Conservation (phyloP, 2,888 invertebrate genomes). For the Epinotia bilunana region DNA sequence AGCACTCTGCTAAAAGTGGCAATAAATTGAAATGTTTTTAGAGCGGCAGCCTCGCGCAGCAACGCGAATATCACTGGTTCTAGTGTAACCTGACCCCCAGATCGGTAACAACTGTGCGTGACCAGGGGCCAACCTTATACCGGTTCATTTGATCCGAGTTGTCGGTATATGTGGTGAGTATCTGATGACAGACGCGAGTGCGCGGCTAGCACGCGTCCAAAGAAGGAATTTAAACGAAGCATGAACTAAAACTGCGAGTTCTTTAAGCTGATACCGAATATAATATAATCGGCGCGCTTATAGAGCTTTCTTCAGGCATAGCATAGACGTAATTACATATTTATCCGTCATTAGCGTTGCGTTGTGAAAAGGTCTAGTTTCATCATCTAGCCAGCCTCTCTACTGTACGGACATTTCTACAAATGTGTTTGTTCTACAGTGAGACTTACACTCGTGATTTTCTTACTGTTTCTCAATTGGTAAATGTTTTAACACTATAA, state of each 20-base stretch:
- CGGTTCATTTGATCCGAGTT: neutral
- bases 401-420: neutral
- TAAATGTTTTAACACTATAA: too few relatives aligned
- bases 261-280: neutral
- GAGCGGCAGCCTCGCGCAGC: constrained; percentile 6
- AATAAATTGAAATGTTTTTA: constrained; percentile 31
- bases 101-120: neutral
- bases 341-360: neutral
- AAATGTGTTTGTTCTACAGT: too few relatives aligned
- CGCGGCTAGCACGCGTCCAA: constrained; percentile 1
- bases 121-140: neutral
- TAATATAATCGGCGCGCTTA: neutral
- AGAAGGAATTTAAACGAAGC: neutral
- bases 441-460: too few relatives aligned
- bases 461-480: too few relatives aligned
- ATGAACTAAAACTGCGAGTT: neutral
- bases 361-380: neutral
- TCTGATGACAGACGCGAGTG: neutral
- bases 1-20: constrained; percentile 19
- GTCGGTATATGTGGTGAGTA: neutral
- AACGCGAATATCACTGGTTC: neutral
- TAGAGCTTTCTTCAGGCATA: neutral
- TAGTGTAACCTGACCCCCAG: neutral
- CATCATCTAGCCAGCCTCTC: too few relatives aligned
- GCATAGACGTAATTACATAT: neutral